Evolutionary conservation across 1,140 invertebrate genomes (phyloP).

Genomic region (Orius laevigatus): DNA sequence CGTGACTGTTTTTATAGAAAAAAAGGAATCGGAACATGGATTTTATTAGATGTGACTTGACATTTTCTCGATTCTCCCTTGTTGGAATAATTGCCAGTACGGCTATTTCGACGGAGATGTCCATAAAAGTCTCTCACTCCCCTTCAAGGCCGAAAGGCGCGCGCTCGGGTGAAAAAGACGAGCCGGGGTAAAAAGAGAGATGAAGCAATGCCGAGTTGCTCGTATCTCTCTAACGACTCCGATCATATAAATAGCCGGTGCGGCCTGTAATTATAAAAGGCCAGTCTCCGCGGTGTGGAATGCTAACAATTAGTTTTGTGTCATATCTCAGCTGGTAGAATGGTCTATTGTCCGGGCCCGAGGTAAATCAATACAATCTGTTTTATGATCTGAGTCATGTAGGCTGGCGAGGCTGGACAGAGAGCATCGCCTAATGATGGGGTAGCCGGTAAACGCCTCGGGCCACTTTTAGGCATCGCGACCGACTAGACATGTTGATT

Average conservation of each 20-base stretch:
- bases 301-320: constrained; percentile 13
- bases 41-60: constrained; percentile 1
- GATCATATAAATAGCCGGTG: constrained; percentile 8
- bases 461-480: constrained; percentile 1
- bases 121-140: constrained; percentile 3
- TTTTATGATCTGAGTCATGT: constrained; percentile 10
- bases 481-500: constrained; percentile 8
- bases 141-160: neutral
- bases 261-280: constrained; percentile 12
- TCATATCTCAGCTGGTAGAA: constrained; percentile 9
- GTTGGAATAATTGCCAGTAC: neutral
- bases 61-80: constrained; percentile 2
- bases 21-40: too few species aligned
- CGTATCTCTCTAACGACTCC: neutral
- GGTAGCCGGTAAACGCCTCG: constrained; percentile 4
- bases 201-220: constrained; percentile 1
- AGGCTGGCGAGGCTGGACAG: constrained; percentile 2
- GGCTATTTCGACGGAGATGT: constrained; percentile 1
- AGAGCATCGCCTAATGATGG: constrained; percentile 7
- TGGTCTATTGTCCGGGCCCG: constrained; percentile 10
- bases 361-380: constrained; percentile 12
- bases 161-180: neutral
- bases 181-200: neutral
- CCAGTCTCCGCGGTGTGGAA: constrained; percentile 2
- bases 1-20: too few species aligned